These are phyloP conservation scores for Mycteria americana DNA, from an alignment of 2,797 vertebrate genomes.

Conservation along the genomic window DNA sequence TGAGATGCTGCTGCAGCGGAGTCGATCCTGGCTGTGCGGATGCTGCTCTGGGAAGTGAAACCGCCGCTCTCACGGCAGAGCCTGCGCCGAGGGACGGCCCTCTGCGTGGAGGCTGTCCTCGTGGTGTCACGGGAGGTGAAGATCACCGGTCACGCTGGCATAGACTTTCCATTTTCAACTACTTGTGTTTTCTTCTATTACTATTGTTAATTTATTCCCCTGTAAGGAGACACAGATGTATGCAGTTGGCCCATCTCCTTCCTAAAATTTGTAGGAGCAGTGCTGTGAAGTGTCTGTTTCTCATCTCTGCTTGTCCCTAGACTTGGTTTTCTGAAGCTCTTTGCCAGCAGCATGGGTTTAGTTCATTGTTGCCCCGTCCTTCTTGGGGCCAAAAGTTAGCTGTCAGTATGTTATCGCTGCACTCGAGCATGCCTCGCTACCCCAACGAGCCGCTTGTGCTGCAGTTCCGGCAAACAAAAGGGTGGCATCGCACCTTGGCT, in stretches of 20 bases:
- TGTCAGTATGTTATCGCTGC: fast-evolving
- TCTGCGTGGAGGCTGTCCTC: fast-evolving
- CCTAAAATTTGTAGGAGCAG: neutral
- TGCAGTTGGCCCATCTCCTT: neutral
- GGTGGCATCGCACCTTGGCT: neutral
- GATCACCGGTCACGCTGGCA: neutral
- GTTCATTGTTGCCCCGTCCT: neutral
- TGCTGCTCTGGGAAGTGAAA: neutral
- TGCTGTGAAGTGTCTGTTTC: neutral
- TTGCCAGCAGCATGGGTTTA: neutral
- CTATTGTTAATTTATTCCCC: neutral
- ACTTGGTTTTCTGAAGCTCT: neutral
- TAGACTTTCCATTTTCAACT: neutral
- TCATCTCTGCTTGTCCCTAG: neutral
- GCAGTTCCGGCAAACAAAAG: neutral
- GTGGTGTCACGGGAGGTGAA: neutral
- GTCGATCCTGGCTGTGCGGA: neutral
- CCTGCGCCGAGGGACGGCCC: neutral
- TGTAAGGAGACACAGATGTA: neutral
- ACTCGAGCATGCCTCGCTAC: fast-evolving
- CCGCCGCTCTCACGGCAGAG: fast-evolving
- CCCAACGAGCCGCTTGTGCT: neutral
- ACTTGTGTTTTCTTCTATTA: neutral
- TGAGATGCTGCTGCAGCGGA: neutral
- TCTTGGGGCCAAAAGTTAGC: neutral